phyloP scores from a whole-genome alignment of 2,113 vertebrate species.

The Falco punctatus region DNA sequence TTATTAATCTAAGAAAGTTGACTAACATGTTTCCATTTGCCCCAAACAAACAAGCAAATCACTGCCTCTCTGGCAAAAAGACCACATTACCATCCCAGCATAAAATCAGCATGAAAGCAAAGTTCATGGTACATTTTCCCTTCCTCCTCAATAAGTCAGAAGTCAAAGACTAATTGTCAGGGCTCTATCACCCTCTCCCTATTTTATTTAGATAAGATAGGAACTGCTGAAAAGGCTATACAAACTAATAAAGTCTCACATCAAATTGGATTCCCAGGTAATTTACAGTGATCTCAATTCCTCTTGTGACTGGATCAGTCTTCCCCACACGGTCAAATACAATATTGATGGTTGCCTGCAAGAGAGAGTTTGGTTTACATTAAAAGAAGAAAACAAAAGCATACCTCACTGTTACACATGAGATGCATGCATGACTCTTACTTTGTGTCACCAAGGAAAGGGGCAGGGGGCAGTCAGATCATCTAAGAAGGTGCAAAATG shows the following conservation, averaged over 20 bases:
- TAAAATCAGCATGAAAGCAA: not conserved
- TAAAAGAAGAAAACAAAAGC: not conserved
- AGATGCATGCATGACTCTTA: not conserved
- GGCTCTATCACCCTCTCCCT: not conserved
- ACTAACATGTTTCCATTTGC: not conserved
- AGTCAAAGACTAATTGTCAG: not conserved
- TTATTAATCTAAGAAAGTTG: not conserved
- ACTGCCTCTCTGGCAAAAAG: not conserved
- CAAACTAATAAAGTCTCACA: slow-evolving; percentile 77
- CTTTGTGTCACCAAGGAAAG: not conserved
- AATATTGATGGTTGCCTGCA: slow-evolving; percentile 97
- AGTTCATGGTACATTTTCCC: not conserved
- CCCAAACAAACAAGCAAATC: not conserved
- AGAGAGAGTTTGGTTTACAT: not conserved
- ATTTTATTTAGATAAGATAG: not conserved
- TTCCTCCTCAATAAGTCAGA: not conserved
- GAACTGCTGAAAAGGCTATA: not conserved
- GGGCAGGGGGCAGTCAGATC: not conserved
- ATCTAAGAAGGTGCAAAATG: not conserved
- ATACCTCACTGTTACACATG: not conserved
- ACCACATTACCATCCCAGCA: not conserved
- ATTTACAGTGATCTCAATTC: slow-evolving; percentile 99
- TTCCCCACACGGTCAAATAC: slow-evolving; percentile 98
- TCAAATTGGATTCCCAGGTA: slow-evolving; percentile 98
- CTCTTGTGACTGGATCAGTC: slow-evolving; percentile 97